These are phyloP conservation scores for Pseudobourletiella spinata DNA, from an alignment of 1,140 invertebrate genomes.

Conservation along the genomic window DNA sequence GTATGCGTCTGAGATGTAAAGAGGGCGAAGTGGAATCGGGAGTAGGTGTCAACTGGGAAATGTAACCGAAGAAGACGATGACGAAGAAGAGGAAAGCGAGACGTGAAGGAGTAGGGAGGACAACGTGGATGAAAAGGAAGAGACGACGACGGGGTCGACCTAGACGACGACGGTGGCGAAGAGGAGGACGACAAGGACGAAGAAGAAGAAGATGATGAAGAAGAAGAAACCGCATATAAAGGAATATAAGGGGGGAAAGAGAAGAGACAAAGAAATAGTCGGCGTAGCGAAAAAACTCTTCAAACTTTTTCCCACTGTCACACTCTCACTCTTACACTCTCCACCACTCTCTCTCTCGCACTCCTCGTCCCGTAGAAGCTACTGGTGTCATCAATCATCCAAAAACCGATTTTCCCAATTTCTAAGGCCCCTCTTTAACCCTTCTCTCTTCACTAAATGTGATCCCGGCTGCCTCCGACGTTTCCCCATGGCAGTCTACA, in stretches of 20 bases:
- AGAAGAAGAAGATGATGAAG: too few species aligned
- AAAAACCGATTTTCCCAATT: slow-evolving; percentile 32
- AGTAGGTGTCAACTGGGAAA: slow-evolving; percentile 16
- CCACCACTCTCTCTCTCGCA: slow-evolving; percentile 11
- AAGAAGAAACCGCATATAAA: neutral
- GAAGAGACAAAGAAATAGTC: neutral
- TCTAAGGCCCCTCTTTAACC: slow-evolving; percentile 29
- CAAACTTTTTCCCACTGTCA: slow-evolving; percentile 23
- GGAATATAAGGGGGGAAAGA: too few species aligned
- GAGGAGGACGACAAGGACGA: too few species aligned
- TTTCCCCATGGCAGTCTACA: too few species aligned
- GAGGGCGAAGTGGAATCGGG: slow-evolving; percentile 4
- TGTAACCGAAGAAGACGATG: slow-evolving; percentile 9
- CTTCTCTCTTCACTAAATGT: slow-evolving; percentile 19
- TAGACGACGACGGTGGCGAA: too few species aligned
- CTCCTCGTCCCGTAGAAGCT: slow-evolving; percentile 1
- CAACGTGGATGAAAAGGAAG: too few species aligned
- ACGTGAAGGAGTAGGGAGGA: too few species aligned
- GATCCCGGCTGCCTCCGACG: neutral
- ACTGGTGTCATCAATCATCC: slow-evolving; percentile 33
- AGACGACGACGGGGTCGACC: too few species aligned
- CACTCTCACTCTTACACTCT: too few species aligned
- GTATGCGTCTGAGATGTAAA: too few species aligned
- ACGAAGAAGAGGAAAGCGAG: neutral
- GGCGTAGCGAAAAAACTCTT: slow-evolving; percentile 21